Conservation (phyloP, 2,113 vertebrate genomes). For the Otolemur garnettii region DNA sequence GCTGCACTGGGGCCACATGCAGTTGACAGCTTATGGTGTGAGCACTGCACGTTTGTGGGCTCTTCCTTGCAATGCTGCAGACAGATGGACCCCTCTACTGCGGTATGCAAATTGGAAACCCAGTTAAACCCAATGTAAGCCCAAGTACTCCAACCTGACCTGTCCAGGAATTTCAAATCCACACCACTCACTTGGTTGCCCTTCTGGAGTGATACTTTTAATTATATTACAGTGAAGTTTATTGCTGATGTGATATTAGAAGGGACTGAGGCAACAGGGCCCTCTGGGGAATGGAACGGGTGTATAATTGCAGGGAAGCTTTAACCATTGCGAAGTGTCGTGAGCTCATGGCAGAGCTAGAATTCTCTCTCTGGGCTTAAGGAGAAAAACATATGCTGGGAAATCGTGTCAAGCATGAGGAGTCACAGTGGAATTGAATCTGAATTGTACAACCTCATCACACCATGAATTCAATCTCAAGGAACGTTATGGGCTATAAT, state of each 20-base stretch:
- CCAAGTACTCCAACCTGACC: neutral
- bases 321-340: neutral
- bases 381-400: constrained; percentile 54
- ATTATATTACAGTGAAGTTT: neutral
- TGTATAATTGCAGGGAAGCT: neutral
- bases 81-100: neutral
- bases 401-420: neutral
- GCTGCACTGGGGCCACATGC: neutral
- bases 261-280: neutral
- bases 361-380: neutral
- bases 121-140: neutral
- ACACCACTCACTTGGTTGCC: neutral
- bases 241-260: neutral
- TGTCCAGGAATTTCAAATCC: neutral
- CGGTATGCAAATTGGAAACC: neutral
- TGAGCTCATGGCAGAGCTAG: neutral
- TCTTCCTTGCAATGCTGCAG: neutral
- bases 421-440: constrained; percentile 46
- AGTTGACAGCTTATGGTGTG: neutral
- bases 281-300: neutral
- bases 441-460: constrained; percentile 35
- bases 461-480: constrained; percentile 53
- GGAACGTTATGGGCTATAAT: constrained; percentile 30
- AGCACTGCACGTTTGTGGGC: too few species aligned
- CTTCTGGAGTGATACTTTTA: neutral